Evolutionary conservation across 2,888 invertebrate species (phyloP).

Genomic region (Melanargia galathea): DNA sequence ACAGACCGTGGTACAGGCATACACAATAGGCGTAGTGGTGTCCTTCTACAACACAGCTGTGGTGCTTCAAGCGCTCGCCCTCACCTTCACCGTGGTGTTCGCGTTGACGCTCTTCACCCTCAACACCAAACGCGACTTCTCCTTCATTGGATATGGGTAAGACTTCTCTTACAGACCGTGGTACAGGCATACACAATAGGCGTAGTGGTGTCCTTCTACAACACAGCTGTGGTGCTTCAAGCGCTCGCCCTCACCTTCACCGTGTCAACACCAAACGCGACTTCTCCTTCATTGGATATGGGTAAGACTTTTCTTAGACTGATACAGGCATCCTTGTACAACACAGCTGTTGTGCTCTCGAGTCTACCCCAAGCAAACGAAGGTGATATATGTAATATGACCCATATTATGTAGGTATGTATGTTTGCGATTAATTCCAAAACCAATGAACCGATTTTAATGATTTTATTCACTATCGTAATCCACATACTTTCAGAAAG

Average conservation of each 20-base stretch:
- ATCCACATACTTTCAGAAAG: no score
- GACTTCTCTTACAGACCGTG: conserved; percentile 27
- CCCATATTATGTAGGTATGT: no score
- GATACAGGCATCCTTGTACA: no score
- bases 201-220: conserved; percentile 89
- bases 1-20: not conserved
- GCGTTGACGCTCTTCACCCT: conserved; percentile 91
- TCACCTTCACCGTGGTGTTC: conserved; percentile 89
- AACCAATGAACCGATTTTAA: no score
- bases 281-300: conserved; percentile 83
- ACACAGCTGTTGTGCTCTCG: no score
- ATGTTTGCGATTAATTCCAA: no score
- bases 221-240: conserved; percentile 88
- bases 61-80: conserved; percentile 83
- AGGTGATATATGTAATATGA: no score
- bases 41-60: no score
- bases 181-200: no score
- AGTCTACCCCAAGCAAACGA: no score
- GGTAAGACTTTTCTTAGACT: not conserved
- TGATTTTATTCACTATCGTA: no score
- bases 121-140: conserved; percentile 93
- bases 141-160: conserved; percentile 87
- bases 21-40: not conserved
- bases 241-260: conserved; percentile 89
- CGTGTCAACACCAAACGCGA: conserved; percentile 92